Evolutionary conservation across 2,888 invertebrate genomes (phyloP), one percentile per base, ranked within the genome.

Genomic region (Parapristionchus giblindavisi): DNA sequence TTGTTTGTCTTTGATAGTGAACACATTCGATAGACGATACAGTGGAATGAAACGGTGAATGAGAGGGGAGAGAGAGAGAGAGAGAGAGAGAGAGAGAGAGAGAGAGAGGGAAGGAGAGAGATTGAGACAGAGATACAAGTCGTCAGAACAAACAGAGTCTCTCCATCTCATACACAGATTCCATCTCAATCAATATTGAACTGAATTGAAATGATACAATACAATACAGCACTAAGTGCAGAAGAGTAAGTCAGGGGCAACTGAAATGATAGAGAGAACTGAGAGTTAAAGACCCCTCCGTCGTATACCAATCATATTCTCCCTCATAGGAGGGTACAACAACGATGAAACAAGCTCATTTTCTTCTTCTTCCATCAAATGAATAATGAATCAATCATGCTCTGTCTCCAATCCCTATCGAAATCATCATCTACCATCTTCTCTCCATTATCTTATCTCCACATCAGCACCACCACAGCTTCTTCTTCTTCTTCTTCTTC

Each of bases 281-380:
- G n/a, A n/a, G n/a, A n/a, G n/a, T n/a, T n/a, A n/a, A n/a, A n/a
- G n/a, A n/a, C n/a, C n/a, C n/a, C n/a, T n/a, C n/a, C n/a, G n/a
- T n/a, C n/a, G n/a, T n/a, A n/a, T n/a, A n/a, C n/a, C n/a, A n/a
- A n/a, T n/a, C n/a, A n/a, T n/a, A n/a, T n/a, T n/a, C n/a, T n/a
- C n/a, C n/a, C n/a, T n/a, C n/a, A n/a, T n/a, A n/a, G n/a, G n/a
- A n/a, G n/a, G n/a, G n/a, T n/a, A n/a, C n/a, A n/a, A n/a, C n/a
- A n/a, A n/a, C n/a, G n/a, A n/a, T n/a, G n/a, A n/a, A n/a, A n/a
- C 61, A 61, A 40, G 61, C 61, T 36, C 40, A 11, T 27, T 61
- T 27, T 17, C 34, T 60, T 32, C 61, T 61, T 11, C 34, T 40
- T 61, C 61, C 27, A 38, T 21, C 38, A 8, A 43, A 43, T n/a